Base-by-base conservation (phyloP, 2,888 invertebrate species). In the Diarsia dahlii region DNA sequence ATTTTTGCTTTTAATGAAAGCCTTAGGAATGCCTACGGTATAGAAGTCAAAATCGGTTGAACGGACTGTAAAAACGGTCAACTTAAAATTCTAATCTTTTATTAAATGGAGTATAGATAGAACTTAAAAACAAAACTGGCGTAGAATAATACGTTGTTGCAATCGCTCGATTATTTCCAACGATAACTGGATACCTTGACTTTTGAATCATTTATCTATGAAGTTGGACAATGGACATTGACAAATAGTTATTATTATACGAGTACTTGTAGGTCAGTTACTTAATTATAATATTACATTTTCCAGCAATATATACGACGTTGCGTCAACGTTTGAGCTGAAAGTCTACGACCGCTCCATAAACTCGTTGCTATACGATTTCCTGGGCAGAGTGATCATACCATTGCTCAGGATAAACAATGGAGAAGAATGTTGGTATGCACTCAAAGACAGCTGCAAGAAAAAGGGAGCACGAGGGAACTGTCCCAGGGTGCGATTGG, bases 241-340 rank as follows among this genome's bases (percentile, higher is more conserved):
- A 18, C 39, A 52, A 54, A 68, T 45, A 45, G 45, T 63, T 23
- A n/a, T 28, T 8, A 58, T 28, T 12, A 23, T 65, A 70, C 13
- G 0, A 63, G 1, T 63, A 66, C 20, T 65, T 71, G 18, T 39
- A 39, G 15, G 64, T 23, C 23, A 39, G 9, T n/a, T 63, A 45
- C 45, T 28, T 54, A 52, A 13, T 18, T 13, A 18, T 52, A 23
- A 50, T 50, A 20, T 48, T 52, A 23, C 1, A 34, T 58, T 18
- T 93, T 93, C n/a, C 89, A 96, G 96, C 84, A 93, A 95, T 48
- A 91, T 96, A 2, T 92, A 93, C 70, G 96, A 96, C 81, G 92
- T 96, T 3, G 93, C 95, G 3, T 95, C 96, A 10, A 94, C 92
- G 0, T 81, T 96, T 66, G 94, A 95, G 76, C 83, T 96, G 39